These are phyloP conservation scores for Acrocephalus arundinaceus DNA, from an alignment of 2,113 vertebrate genomes.

Conservation along the genomic window DNA sequence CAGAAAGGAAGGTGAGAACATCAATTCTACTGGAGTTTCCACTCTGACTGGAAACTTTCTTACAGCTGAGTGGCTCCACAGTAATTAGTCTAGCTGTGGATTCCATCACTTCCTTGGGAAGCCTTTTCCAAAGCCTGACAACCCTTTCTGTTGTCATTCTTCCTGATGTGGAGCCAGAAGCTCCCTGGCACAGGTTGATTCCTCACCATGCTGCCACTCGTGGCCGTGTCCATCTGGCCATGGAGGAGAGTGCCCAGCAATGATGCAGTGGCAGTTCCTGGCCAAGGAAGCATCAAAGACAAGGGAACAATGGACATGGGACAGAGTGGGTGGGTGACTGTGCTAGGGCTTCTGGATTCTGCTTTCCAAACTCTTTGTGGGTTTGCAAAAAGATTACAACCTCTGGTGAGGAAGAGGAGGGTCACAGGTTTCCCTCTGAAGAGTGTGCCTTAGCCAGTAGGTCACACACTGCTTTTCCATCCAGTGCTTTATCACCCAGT, in stretches of 20 bases:
- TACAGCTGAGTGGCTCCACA: neutral
- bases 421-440: neutral
- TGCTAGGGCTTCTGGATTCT: neutral
- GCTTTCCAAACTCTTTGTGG: neutral
- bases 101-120: neutral
- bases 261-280: neutral
- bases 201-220: neutral
- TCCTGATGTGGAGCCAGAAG: neutral
- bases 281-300: neutral
- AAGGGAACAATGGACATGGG: neutral
- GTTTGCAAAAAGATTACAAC: neutral
- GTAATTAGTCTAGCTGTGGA: neutral
- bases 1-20: neutral
- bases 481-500: neutral
- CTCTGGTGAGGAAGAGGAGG: neutral
- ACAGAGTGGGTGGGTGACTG: neutral
- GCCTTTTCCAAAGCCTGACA: neutral
- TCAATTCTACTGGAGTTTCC: neutral
- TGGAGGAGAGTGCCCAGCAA: neutral
- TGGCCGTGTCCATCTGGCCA: accelerated
- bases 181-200: neutral
- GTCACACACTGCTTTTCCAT: neutral
- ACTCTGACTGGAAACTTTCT: neutral
- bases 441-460: neutral
- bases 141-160: neutral